Evolutionary conservation across 2,797 vertebrate genomes (phyloP), one percentile per base, ranked within the genome.

Genomic region (Perdix hodgsoniae): DNA sequence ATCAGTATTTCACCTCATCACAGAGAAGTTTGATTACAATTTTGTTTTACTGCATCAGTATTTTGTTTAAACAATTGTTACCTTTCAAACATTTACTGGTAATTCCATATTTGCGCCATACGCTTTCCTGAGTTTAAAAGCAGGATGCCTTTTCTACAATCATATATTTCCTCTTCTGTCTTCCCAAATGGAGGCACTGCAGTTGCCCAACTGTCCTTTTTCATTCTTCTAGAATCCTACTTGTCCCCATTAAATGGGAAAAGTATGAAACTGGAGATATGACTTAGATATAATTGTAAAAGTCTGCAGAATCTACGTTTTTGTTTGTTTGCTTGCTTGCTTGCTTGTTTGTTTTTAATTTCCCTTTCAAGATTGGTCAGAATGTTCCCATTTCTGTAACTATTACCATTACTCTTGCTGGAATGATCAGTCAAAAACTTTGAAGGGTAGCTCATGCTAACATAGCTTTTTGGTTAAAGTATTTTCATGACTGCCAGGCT

Each of bases 1-100:
- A 75, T 18, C 1, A 56, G 9, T 24, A 3, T 87, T 78, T 70
- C 73, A 35, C 3, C 3, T 8, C 40, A 2, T 22, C 11, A 54
- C 39, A 78, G 2, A 40, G 31, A 84, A 65, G 0, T 2, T 5
- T 81, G 11, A 81, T 57, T 64, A 17, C 1, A 0, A 12, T 49
- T 83, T 88, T 63, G 16, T 11, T 77, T 90, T 49, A 60, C 33
- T 40, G 9, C 3, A 74, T 35, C 12, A 6, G 16, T 76, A 44
- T 70, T 45, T 86, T 13, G 2, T 6, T 90, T 59, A 11, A 27
- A 40, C 74, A 16, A 2, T 49, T 47, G 9, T 71, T 83, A 40
- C 21, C 18, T 85, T 94, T 76, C 18, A 72, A 31, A 29, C 1
- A 21, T 64, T 78, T 47, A 33, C 26, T 79, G 29, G 39, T 49